Percentiles rank a stretch among this genome's conserved stretches.
These are phyloP conservation scores for Brachyalestes nurse DNA, from an alignment of 2,797 vertebrate species.

Conservation along the genomic window DNA sequence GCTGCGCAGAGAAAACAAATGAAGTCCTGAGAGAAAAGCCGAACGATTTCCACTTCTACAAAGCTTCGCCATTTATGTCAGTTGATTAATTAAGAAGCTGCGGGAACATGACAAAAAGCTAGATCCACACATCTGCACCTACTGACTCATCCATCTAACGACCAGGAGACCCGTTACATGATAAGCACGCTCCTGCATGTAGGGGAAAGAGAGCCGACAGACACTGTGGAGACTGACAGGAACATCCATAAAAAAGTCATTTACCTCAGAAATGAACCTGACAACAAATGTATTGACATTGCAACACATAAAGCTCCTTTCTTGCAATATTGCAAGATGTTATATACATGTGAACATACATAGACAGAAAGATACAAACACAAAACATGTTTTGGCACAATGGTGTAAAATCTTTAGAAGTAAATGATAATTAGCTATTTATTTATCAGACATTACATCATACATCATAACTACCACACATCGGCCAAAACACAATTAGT, in stretches of 20 bases:
- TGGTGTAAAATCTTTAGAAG: not conserved
- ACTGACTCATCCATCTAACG: conserved; percentile 30
- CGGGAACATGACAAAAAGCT: conserved; percentile 7
- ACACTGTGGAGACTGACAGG: conserved; percentile 21
- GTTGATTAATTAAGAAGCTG: conserved; percentile 39
- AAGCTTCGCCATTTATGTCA: conserved; percentile 13
- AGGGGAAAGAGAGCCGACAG: not conserved
- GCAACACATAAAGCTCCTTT: not conserved
- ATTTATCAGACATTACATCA: too few relatives aligned
- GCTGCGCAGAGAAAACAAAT: not conserved
- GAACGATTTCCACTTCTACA: conserved; percentile 26
- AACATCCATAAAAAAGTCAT: conserved; percentile 16
- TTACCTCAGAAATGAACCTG: conserved; percentile 31
- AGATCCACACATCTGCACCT: conserved; percentile 14
- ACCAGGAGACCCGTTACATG: not conserved
- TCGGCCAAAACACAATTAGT: too few relatives aligned
- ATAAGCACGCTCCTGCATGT: conserved; percentile 19
- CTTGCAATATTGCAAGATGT: conserved; percentile 2
- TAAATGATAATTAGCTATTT: not conserved
- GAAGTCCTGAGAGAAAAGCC: not conserved
- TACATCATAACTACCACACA: too few relatives aligned
- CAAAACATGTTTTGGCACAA: not conserved
- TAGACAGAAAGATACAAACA: conserved; percentile 5
- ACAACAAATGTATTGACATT: conserved; percentile 36
- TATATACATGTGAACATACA: not conserved